phyloP scores from a whole-genome alignment of 2,888 invertebrate species.

The Hermaeophaga mercurialis region DNA sequence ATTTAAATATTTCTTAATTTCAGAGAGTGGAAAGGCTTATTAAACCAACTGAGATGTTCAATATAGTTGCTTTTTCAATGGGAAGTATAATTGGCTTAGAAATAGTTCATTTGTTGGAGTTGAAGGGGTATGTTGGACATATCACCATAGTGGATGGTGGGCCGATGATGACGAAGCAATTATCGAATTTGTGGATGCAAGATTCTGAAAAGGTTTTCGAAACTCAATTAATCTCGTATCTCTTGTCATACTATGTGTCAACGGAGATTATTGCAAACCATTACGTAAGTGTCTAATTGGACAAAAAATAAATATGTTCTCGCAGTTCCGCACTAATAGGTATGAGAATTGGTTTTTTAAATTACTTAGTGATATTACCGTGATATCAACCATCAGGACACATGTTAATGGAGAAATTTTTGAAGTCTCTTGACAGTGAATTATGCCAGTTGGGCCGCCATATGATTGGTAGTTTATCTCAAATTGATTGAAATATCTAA shows the following conservation, averaged over 20 bases:
- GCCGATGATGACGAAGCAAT: constrained; percentile 66
- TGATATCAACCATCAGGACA: too few relatives aligned
- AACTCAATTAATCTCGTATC: constrained; percentile 59
- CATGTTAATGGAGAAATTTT: too few relatives aligned
- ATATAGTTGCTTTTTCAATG: constrained; percentile 88
- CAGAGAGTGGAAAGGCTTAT: constrained; percentile 64
- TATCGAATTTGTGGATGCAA: not conserved
- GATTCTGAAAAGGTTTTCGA: constrained; percentile 61
- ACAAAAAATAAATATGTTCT: too few relatives aligned
- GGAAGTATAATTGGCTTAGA: constrained; percentile 81
- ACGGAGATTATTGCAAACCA: constrained; percentile 58
- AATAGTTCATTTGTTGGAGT: constrained; percentile 73
- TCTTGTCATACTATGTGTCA: constrained; percentile 57
- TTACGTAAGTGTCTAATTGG: too few relatives aligned
- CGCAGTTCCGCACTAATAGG: too few relatives aligned
- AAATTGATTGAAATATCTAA: too few relatives aligned
- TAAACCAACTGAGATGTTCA: constrained; percentile 66
- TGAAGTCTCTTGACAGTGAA: too few relatives aligned
- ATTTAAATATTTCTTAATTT: constrained; percentile 38
- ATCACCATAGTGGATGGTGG: constrained; percentile 83
- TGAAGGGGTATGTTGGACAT: constrained; percentile 66
- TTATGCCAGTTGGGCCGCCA: too few relatives aligned
- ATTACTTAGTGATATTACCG: too few relatives aligned
- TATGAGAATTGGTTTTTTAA: too few relatives aligned
- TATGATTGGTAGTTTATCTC: too few relatives aligned